Conservation (phyloP, 1,140 invertebrate species). For the Pemphigus obesinymphae region DNA sequence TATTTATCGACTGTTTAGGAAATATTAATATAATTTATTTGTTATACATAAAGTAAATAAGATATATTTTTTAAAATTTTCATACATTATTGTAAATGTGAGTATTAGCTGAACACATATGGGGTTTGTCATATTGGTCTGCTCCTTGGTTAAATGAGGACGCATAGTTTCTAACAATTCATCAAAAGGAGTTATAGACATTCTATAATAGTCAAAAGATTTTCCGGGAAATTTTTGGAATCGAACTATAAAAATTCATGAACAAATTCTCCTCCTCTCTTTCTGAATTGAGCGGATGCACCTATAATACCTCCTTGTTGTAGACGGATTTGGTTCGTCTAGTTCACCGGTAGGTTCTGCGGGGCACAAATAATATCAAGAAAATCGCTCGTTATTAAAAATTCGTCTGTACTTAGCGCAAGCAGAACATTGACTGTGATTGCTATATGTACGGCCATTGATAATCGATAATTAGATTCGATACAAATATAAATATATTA, state of each 20-base stretch:
- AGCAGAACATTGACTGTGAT: not conserved
- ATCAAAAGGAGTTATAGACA: not conserved
- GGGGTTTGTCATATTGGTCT: not conserved
- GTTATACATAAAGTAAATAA: too few relatives aligned
- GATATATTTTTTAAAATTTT: too few relatives aligned
- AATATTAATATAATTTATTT: too few relatives aligned
- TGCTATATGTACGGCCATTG: not conserved
- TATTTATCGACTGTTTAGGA: too few relatives aligned
- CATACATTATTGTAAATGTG: not conserved
- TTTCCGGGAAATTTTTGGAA: not conserved
- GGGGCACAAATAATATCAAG: not conserved
- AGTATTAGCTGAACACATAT: not conserved
- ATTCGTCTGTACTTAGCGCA: not conserved
- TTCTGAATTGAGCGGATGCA: not conserved
- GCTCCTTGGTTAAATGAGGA: not conserved
- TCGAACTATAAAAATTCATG: not conserved
- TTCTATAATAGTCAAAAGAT: not conserved
- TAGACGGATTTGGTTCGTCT: not conserved
- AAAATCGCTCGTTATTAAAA: too few relatives aligned
- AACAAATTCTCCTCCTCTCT: not conserved
- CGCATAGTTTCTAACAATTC: not conserved
- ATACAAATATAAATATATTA: not conserved
- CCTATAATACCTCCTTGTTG: not conserved
- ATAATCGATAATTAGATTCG: not conserved
- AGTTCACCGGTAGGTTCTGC: too few relatives aligned